A percentile compares a stretch with the other conserved stretches of the same genome.
Conservation (phyloP, 2,113 vertebrate genomes). For the Ceyx melanurus region DNA sequence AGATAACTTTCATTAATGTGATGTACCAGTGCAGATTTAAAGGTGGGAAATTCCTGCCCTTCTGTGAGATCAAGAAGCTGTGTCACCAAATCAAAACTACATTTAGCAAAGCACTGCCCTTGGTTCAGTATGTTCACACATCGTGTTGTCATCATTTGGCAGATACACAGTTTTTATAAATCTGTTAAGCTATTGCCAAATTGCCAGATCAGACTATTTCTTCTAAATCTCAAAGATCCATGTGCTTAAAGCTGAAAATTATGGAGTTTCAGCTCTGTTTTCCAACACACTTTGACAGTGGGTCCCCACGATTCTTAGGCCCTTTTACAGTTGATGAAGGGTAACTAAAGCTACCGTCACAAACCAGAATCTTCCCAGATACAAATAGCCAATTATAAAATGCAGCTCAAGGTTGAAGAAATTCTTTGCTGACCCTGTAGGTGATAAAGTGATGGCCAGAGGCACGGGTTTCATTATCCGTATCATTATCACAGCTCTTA, state of each 20-base stretch:
- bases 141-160: not conserved
- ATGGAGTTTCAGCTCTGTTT: not conserved
- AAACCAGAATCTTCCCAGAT: not conserved
- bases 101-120: not conserved
- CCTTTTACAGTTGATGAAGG: not conserved
- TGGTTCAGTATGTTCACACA: not conserved
- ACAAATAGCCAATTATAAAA: conserved; percentile 9
- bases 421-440: not conserved
- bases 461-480: not conserved
- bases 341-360: not conserved
- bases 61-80: not conserved
- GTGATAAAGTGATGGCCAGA: conserved; percentile 5
- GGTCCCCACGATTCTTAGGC: not conserved
- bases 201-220: not conserved
- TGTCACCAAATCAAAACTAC: not conserved
- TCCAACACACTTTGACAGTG: not conserved
- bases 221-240: not conserved
- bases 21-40: not conserved
- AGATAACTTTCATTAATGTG: not conserved
- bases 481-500: conserved; percentile 29
- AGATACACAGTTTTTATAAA: not conserved
- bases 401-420: not conserved
- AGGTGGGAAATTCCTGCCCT: not conserved
- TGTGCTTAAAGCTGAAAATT: not conserved
- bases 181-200: not conserved